Conservation (phyloP, 2,888 invertebrate species). For the Meteorus colon region DNA sequence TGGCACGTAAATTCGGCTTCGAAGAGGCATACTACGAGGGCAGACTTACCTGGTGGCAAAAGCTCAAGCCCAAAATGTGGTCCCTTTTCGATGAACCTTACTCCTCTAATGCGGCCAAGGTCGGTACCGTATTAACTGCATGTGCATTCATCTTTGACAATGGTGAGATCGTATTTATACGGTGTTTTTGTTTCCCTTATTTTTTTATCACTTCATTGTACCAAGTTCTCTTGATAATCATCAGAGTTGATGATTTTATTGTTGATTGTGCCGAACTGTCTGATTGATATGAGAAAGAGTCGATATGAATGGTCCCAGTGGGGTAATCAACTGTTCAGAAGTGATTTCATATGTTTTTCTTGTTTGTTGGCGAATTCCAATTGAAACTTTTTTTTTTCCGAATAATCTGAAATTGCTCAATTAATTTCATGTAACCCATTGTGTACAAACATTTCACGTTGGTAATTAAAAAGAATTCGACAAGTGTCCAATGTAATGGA, state of each 20-base stretch:
- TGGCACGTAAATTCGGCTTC: slow-evolving; percentile 97
- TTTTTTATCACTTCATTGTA: not conserved
- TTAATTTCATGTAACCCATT: too few relatives aligned
- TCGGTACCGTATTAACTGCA: slow-evolving; percentile 71
- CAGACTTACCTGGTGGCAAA: slow-evolving; percentile 96
- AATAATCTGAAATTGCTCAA: too few relatives aligned
- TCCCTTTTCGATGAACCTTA: slow-evolving; percentile 99
- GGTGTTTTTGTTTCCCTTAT: slow-evolving; percentile 16
- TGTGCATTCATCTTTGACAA: not conserved
- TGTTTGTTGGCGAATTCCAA: too few relatives aligned
- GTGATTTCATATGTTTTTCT: not conserved
- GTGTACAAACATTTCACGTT: too few relatives aligned
- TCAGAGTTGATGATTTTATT: too few relatives aligned
- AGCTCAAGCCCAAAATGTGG: slow-evolving; percentile 98
- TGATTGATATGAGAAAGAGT: too few relatives aligned
- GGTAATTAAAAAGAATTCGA: too few relatives aligned
- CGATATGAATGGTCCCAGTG: not conserved
- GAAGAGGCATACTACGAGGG: slow-evolving; percentile 95
- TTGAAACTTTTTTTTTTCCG: too few relatives aligned
- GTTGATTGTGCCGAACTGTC: too few relatives aligned
- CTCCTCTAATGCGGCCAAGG: slow-evolving; percentile 98
- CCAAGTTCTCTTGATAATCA: not conserved
- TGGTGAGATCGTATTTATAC: not conserved
- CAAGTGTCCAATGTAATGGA: too few relatives aligned
- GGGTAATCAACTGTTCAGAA: not conserved